These are phyloP conservation scores for Phrixothrix hirtus DNA, from an alignment of 2,888 invertebrate species.

Conservation along the genomic window DNA sequence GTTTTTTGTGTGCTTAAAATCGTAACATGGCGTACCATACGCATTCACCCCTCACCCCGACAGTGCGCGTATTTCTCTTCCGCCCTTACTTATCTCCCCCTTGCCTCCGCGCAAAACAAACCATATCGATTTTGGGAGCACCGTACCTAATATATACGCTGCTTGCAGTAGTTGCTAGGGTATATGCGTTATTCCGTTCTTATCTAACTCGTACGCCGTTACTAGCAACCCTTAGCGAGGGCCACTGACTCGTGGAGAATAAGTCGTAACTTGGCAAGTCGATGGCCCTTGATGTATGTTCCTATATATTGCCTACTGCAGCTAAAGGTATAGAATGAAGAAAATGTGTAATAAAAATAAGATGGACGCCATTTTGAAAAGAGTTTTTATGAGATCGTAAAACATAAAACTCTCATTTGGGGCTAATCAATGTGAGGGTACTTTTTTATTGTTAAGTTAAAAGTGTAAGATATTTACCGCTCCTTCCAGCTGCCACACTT, in stretches of 20 bases:
- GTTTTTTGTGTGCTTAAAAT: constrained; percentile 50
- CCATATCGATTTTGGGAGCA: constrained; percentile 58
- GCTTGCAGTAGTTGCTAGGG: constrained; percentile 49
- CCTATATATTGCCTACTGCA: constrained; percentile 44
- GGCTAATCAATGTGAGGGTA: constrained; percentile 48
- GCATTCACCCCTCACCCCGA: constrained; percentile 46
- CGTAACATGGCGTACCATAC: constrained; percentile 56
- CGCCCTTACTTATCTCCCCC: constrained; percentile 45
- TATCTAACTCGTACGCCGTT: constrained; percentile 42
- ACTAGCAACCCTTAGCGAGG: constrained; percentile 22
- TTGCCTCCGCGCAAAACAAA: constrained; percentile 53
- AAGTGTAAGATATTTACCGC: constrained; percentile 43
- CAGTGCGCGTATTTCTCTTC: constrained; percentile 48
- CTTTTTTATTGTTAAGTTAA: constrained; percentile 46
- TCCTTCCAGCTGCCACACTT: constrained; percentile 23
- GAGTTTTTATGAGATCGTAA: constrained; percentile 49
- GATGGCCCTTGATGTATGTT: constrained; percentile 47
- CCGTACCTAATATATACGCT: constrained; percentile 51
- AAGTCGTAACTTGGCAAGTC: constrained; percentile 32
- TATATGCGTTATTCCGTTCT: constrained; percentile 42
- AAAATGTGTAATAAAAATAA: constrained; percentile 48
- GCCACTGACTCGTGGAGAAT: constrained; percentile 25
- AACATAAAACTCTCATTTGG: constrained; percentile 52
- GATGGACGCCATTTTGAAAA: constrained; percentile 52
- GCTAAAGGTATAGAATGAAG: constrained; percentile 42